These are phyloP conservation scores for Xenopus tropicalis DNA, from an alignment of 2,113 vertebrate genomes.

Conservation along the genomic window UCB_Xtro_10.0 CM004450.2:141498501-141499000, in stretches of 20 bases:
- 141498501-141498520: constrained; percentile 85
- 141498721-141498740: neutral
- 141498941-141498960: neutral
- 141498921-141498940: too few relatives aligned
- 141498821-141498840: neutral
- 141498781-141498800: neutral
- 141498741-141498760: neutral
- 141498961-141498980: neutral
- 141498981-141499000: neutral
- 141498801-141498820: neutral
- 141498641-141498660: constrained; percentile 92
- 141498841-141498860: too few relatives aligned
- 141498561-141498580: constrained; percentile 90
- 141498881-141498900: too few relatives aligned
- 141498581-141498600: constrained; percentile 88
- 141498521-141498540: constrained; percentile 86
- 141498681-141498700: constrained; percentile 76
- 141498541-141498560: constrained; percentile 84
- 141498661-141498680: constrained; percentile 83
- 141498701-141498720: neutral
- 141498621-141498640: constrained; percentile 91
- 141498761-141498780: neutral
- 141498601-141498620: constrained; percentile 88
- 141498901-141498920: neutral
- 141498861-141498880: too few relatives aligned